Base-by-base conservation (phyloP, 2,113 vertebrate genomes). In the Spea multiplicata region DNA sequence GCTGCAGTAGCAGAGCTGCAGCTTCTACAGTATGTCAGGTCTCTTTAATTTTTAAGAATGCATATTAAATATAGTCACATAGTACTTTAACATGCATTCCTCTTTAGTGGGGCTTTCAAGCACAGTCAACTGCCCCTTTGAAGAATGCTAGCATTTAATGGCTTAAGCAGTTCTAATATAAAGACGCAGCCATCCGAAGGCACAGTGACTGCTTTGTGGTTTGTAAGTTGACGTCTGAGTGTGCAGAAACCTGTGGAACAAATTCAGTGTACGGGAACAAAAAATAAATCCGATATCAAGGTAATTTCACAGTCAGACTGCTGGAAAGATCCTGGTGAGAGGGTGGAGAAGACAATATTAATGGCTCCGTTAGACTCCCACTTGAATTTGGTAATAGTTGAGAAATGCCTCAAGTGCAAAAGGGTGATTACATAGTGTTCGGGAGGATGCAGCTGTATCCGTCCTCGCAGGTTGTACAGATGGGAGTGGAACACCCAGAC, bases 261-360 rank as follows among this genome's bases (percentile, higher is more conserved):
- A 55, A 73, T 79, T 66, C 64, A 59, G 52, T 46, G 47, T 66
- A 47, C 61, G 67, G 77, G 70, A 79, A 79, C 70, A 73, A 55
- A 79, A 77, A 79, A 79, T 71, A 79, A 73, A 79, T 79, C 49
- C 73, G 77, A 73, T 79, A 79, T 79, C 61, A 79, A 79, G 77
- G 77, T 73, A 79, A 77, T 71, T 62, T 62, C 50, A 46, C 8
- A 77, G 75, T 62, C 52, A 78, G 69, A 44, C 68, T 30, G 68
- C 76, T 78, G 76, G 76, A 78, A 71, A 53, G 76, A 66, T 72
- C 59, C 47, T 16, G 61, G 44, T 7, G 76, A 71, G 68, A 66
- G 77, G 71, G 61, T 48, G 77, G 16, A 66, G 70, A 59, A 70
- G 62, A 59, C 49, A 44, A 57, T 67, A 57, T 73, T 79, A 53